Percentiles rank a stretch among this genome's conserved stretches.
phyloP scores from a whole-genome alignment of 1,140 invertebrate genomes.

The Tyrophagus putrescentiae region DNA sequence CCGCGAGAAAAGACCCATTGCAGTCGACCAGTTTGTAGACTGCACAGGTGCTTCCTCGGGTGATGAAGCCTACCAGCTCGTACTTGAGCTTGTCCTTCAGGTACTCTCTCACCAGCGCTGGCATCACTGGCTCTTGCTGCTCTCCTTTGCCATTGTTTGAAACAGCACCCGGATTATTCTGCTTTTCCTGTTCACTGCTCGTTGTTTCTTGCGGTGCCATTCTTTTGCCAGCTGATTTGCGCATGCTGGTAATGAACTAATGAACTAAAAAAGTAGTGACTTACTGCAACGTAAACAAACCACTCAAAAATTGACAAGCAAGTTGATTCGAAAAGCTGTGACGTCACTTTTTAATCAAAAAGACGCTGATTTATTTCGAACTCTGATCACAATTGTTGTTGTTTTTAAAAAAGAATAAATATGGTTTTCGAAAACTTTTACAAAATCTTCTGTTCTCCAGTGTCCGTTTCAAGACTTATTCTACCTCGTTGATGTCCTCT shows the following conservation, averaged over 20 bases:
- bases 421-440: neutral
- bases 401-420: slow-evolving; percentile 2
- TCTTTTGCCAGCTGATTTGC: too few relatives aligned
- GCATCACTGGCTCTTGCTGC: neutral
- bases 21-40: neutral
- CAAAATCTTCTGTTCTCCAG: neutral
- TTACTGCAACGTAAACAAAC: too few relatives aligned
- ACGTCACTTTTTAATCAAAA: neutral
- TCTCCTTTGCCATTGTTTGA: too few relatives aligned
- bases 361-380: neutral
- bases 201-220: too few relatives aligned
- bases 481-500: too few relatives aligned
- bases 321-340: too few relatives aligned
- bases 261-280: too few relatives aligned
- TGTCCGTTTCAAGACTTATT: neutral
- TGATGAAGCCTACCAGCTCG: neutral
- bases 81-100: slow-evolving; percentile 1
- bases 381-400: neutral
- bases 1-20: neutral
- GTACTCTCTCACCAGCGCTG: neutral
- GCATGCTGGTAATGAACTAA: too few relatives aligned
- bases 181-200: too few relatives aligned
- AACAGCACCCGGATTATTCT: too few relatives aligned
- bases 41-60: neutral
- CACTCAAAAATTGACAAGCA: too few relatives aligned